Conservation (phyloP, 2,888 invertebrate species). For the Sipha maydis region DNA sequence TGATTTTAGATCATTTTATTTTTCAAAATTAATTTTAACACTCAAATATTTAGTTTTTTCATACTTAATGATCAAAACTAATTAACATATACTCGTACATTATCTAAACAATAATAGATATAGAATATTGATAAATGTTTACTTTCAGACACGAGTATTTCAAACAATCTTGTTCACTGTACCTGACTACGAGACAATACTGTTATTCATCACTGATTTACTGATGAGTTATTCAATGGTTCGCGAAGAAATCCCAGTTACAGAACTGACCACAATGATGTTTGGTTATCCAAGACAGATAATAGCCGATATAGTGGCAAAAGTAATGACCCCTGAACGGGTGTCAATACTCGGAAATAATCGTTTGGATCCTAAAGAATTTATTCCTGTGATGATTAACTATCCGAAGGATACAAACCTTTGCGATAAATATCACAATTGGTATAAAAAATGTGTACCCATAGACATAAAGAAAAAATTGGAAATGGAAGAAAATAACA, state of each 20-base stretch:
- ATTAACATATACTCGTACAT: neutral
- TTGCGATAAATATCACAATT: neutral
- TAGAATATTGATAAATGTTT: neutral
- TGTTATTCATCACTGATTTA: conserved; percentile 70
- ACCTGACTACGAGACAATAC: conserved; percentile 69
- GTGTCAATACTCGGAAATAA: neutral
- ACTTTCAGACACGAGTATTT: neutral
- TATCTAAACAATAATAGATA: neutral
- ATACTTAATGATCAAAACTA: neutral
- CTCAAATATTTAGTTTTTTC: neutral
- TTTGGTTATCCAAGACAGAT: neutral
- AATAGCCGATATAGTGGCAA: neutral
- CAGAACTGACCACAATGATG: conserved; percentile 69
- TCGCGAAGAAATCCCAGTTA: conserved; percentile 72
- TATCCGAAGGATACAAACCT: neutral
- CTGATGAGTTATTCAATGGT: conserved; percentile 74
- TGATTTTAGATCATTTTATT: neutral
- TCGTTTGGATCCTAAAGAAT: neutral
- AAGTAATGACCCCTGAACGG: conserved; percentile 2
- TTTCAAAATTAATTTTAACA: neutral
- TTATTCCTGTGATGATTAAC: neutral
- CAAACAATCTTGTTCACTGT: neutral
- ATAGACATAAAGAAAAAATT: neutral
- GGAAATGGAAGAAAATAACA: neutral
- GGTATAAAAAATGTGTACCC: neutral